Percentiles rank a stretch among this genome's conserved stretches.
These are phyloP conservation scores for Trematomus loennbergii DNA, from an alignment of 2,113 vertebrate genomes.

Conservation along the genomic window DNA sequence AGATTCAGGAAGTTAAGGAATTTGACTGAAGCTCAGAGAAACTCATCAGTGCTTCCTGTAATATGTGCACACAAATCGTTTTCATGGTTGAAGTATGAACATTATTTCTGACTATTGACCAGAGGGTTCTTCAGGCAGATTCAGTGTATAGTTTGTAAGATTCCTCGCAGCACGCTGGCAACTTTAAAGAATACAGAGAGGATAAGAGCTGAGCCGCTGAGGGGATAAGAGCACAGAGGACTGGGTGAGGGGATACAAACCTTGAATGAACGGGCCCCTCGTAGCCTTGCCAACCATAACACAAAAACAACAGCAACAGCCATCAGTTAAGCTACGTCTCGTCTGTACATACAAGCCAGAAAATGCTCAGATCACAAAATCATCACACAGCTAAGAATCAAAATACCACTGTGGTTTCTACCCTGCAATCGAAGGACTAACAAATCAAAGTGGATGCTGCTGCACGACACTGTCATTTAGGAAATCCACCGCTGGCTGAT, in stretches of 20 bases:
- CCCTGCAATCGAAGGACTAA: conserved; percentile 59
- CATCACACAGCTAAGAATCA: conserved; percentile 22
- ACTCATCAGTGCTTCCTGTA: background rate
- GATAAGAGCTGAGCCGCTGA: conserved; percentile 8
- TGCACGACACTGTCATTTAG: conserved; percentile 48
- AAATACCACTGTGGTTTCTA: conserved; percentile 45
- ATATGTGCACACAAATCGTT: background rate
- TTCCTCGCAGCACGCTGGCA: conserved; percentile 38
- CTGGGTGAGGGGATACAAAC: conserved; percentile 39
- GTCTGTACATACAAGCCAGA: background rate
- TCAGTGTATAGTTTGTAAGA: conserved; percentile 45
- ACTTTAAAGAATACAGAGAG: conserved; percentile 17
- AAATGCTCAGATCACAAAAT: conserved; percentile 19
- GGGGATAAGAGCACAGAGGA: conserved; percentile 1
- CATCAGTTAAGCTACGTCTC: background rate
- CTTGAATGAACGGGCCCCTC: conserved; percentile 28
- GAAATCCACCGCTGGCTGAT: conserved; percentile 54
- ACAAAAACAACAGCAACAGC: conserved; percentile 34
- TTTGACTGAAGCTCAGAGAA: conserved; percentile 3
- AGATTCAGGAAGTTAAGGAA: conserved; percentile 28
- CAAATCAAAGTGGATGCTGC: conserved; percentile 62
- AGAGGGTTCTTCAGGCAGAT: background rate
- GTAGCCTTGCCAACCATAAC: conserved; percentile 54
- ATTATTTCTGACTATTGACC: background rate
- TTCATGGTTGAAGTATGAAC: background rate